Evolutionary conservation across 2,888 invertebrate genomes (phyloP), one percentile per base, ranked within the genome.

Genomic region (Onchidella celtica): DNA sequence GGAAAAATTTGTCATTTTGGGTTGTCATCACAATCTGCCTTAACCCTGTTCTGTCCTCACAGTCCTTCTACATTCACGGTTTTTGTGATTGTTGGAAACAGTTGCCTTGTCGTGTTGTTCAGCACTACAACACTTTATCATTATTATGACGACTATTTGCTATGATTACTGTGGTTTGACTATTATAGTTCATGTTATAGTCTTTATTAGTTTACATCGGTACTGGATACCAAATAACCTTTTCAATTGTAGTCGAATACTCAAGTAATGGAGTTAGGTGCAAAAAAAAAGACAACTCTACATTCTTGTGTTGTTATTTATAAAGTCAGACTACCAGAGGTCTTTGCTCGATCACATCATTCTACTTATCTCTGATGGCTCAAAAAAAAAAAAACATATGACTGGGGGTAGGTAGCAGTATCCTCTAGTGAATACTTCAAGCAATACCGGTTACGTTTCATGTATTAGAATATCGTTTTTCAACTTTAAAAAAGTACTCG

Each of bases 151-250:
- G 6, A 47, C 17, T 47, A 47, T 6, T 47, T 47, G 17, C 17
- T 47, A 17, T 47, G 9, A 47, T 47, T 47, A 47, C 47, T 11
- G 17, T 47, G 17, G 17, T 47, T 47, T 68, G n/a, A 9, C 14
- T 68, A n/a, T 68, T 68, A 38, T 68, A 24, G 2, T 68, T n/a
- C 32, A 32, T 47, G 47, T 47, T 47, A 47, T 47, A 40, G 3
- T 2, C 3, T 57, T n/a, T 32, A 57, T 38, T 11, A n/a, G 29
- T 75, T 65, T 75, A 75, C 75, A 63, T 9, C 24, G 75, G 75
- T 75, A 75, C 75, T 75, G 75, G 75, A 40, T 75, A 75, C 75
- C 75, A 75, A 24, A 1, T 11, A 47, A 11, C 17, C 47, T 47
- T 47, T 73, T 34, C 57, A 21, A 32, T 3, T 63, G 6, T 75